phyloP scores from a whole-genome alignment of 1,140 invertebrate genomes.

The Druon quercuslanigerum region DNA sequence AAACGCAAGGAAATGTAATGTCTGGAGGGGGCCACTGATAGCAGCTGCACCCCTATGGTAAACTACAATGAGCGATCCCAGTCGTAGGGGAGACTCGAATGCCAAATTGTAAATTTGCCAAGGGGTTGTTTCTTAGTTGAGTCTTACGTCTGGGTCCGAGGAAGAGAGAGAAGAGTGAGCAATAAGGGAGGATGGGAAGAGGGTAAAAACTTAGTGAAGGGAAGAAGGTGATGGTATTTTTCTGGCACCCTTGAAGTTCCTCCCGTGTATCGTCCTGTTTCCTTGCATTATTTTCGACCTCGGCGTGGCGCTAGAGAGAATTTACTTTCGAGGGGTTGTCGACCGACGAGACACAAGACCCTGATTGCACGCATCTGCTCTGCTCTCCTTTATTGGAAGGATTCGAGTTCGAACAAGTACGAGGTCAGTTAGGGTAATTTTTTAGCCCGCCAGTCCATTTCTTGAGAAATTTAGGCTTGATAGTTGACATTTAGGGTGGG shows the following conservation, averaged over 20 bases:
- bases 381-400: slow-evolving; percentile 45
- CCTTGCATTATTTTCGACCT: slow-evolving; percentile 60
- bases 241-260: slow-evolving; percentile 41
- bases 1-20: slow-evolving; percentile 35
- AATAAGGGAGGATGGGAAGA: neutral
- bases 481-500: too few relatives aligned
- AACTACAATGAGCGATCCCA: slow-evolving; percentile 56
- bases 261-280: slow-evolving; percentile 50
- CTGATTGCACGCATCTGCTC: slow-evolving; percentile 70
- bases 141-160: slow-evolving; percentile 32
- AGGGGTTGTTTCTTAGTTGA: slow-evolving; percentile 52
- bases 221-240: slow-evolving; percentile 31
- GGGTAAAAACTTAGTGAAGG: slow-evolving; percentile 39
- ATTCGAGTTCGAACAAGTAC: slow-evolving; percentile 55
- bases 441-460: neutral
- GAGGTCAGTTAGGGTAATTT: slow-evolving; percentile 47
- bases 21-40: slow-evolving; percentile 50
- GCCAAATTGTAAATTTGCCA: slow-evolving; percentile 57
- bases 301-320: slow-evolving; percentile 55
- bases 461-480: neutral
- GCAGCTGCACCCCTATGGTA: slow-evolving; percentile 53
- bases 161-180: slow-evolving; percentile 24
- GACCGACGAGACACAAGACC: slow-evolving; percentile 59
- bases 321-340: slow-evolving; percentile 53
- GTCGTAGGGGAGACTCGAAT: slow-evolving; percentile 41